Percentiles rank a stretch among this genome's conserved stretches.
These are phyloP conservation scores for Macrotrachela quadricornifera DNA, from an alignment of 1,140 invertebrate genomes.

Conservation along the genomic window DNA sequence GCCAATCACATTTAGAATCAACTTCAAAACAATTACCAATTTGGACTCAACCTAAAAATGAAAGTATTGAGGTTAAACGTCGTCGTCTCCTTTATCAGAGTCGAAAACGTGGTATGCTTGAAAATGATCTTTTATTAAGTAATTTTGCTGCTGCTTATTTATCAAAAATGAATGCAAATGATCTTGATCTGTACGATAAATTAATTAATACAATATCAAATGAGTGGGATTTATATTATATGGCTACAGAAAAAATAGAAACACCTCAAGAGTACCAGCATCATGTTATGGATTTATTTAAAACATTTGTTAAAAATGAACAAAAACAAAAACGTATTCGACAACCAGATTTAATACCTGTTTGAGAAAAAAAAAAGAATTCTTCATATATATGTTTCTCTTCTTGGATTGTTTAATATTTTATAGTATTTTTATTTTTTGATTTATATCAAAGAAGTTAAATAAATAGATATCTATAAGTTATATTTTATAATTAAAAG, in stretches of 20 bases:
- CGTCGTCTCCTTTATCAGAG: constrained; percentile 72
- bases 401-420: too few relatives aligned
- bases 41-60: too few relatives aligned
- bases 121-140: constrained; percentile 73
- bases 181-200: constrained; percentile 59
- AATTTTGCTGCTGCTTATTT: constrained; percentile 72
- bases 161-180: constrained; percentile 43
- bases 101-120: constrained; percentile 83
- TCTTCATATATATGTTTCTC: too few relatives aligned
- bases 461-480: too few relatives aligned
- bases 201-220: constrained; percentile 82
- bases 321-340: constrained; percentile 1
- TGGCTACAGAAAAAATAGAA: constrained; percentile 45
- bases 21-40: too few relatives aligned
- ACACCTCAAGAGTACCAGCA: not conserved
- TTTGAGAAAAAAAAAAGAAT: too few relatives aligned
- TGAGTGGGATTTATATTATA: constrained; percentile 93
- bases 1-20: too few relatives aligned
- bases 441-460: too few relatives aligned
- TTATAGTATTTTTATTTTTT: too few relatives aligned
- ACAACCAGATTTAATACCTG: not conserved
- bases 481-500: too few relatives aligned
- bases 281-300: not conserved
- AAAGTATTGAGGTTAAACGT: too few relatives aligned
- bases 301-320: not conserved